Base-by-base conservation (phyloP, 2,113 vertebrate genomes). In the Hippocampus abdominalis region DNA sequence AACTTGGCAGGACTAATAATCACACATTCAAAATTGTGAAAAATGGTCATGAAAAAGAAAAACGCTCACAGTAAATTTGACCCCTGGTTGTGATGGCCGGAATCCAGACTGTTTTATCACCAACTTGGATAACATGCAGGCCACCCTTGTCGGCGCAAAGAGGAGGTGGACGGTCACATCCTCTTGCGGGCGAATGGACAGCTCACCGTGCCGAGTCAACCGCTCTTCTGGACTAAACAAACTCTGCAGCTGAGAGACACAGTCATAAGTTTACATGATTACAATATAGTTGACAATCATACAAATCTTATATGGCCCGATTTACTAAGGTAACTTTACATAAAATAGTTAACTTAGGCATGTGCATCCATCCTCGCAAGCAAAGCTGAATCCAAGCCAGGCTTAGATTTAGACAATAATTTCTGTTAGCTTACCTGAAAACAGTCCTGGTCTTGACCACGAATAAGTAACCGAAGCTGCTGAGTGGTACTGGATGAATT, bases 381-480 rank as follows among this genome's bases (percentile, higher is more conserved):
- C 2, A 3, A 44, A 44, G 42, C 5, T 36, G 42, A 44, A 44
- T 12, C 3, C 11, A 44, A 7, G 42, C 2, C 42, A 3, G 42
- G 2, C 42, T 36, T 40, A 40, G 21, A 36, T 20, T 36, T 16
- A n/a, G 21, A 9, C 8, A 20, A 40, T 20, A 23, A 7, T 27
- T 51, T 46, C 21, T 48, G 27, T 49, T 16, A 66, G 32, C 80
- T 15, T 78, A 97, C 97, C 94, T 98, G 95, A 90, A 98, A 99
- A 82, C 94, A 98, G 74, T 98, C 96, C 70, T 96, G 96, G 91
- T 99, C 97, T 77, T 94, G 95, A 77, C 97, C 97, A 79, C 94
- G 93, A 78, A 99, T 94, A 40, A 96, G 82, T 36, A 99, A 71
- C 40, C 95, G 92, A 56, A 99, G 93, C 76, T 95, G 93, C 54